Percentiles rank a stretch among this genome's conserved stretches.
These are phyloP conservation scores for Mylabris phalerata DNA, from an alignment of 1,140 invertebrate genomes.

Conservation along the genomic window DNA sequence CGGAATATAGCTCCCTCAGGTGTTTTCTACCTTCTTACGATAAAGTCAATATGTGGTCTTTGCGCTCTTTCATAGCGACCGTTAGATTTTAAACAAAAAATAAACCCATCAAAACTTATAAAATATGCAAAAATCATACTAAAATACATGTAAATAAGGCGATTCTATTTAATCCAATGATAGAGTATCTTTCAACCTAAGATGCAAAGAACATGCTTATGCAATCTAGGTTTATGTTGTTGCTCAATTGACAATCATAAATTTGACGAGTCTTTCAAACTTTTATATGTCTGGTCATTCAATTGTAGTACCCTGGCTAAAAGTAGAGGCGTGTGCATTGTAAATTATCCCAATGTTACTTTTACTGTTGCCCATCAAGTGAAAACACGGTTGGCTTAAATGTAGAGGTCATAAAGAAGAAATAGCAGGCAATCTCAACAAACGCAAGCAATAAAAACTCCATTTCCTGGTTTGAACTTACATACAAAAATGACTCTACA, in stretches of 20 bases:
- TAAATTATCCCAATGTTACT: slow-evolving; percentile 20
- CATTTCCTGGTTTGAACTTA: background rate
- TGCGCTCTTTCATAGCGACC: no score
- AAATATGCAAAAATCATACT: no score
- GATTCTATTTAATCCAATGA: no score
- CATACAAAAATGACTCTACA: no score
- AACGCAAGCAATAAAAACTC: slow-evolving; percentile 10
- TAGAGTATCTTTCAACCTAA: no score
- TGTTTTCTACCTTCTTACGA: slow-evolving; percentile 15
- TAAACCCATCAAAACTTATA: no score
- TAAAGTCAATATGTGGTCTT: background rate
- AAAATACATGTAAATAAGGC: no score
- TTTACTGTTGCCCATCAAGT: slow-evolving; percentile 14
- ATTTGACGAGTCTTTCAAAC: slow-evolving; percentile 8
- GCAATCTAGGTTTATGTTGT: no score
- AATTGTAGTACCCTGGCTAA: slow-evolving; percentile 10
- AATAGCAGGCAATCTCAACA: slow-evolving; percentile 13
- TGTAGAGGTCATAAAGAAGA: slow-evolving; percentile 15
- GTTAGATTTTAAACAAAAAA: no score
- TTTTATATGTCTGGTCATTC: slow-evolving; percentile 19
- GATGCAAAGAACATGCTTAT: no score
- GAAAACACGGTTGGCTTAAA: slow-evolving; percentile 16
- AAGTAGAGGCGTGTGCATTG: slow-evolving; percentile 17
- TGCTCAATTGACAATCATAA: slow-evolving; percentile 10
- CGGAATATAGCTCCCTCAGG: slow-evolving; percentile 21